A percentile compares a stretch with the other conserved stretches of the same genome.
Evolutionary conservation across 2,113 vertebrate genomes (phyloP).

Genomic region (Prinia subflava): DNA sequence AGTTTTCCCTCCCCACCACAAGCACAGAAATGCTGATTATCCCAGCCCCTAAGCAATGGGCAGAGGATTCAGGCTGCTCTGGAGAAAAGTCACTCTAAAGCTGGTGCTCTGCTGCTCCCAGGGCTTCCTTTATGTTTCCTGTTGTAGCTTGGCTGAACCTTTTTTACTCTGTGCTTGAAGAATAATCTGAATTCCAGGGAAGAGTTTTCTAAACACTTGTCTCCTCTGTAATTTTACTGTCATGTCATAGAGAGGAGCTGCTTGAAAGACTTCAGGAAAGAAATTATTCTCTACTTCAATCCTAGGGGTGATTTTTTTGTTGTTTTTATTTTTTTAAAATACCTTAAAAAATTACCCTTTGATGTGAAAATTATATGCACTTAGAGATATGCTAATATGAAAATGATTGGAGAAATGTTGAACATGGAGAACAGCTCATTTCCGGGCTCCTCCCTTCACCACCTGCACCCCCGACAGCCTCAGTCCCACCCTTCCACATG

Average conservation of each 20-base stretch:
- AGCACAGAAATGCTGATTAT: neutral
- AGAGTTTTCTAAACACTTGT: constrained; percentile 56
- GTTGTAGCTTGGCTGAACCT: neutral
- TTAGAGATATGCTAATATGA: constrained; percentile 73
- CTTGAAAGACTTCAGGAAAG: constrained; percentile 65
- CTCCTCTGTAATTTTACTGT: constrained; percentile 76
- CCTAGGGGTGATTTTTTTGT: neutral
- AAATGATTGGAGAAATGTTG: constrained; percentile 59
- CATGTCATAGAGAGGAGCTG: constrained; percentile 63
- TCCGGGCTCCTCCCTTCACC: neutral
- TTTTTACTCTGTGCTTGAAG: neutral
- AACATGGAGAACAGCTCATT: constrained; percentile 38
- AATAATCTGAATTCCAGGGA: constrained; percentile 59
- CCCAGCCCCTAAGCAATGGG: neutral
- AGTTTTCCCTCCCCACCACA: neutral
- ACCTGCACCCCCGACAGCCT: constrained; percentile 11
- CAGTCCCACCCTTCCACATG: neutral
- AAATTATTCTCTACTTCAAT: constrained; percentile 71
- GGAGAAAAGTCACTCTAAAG: neutral
- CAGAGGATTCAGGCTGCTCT: neutral
- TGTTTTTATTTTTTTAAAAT: neutral
- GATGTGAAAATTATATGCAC: constrained; percentile 79
- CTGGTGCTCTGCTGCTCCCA: neutral
- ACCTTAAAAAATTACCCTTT: constrained; percentile 67
- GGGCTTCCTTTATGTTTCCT: neutral